These are phyloP conservation scores for Papilio xuthus DNA, from an alignment of 1,140 invertebrate genomes.

Conservation along the genomic window DNA sequence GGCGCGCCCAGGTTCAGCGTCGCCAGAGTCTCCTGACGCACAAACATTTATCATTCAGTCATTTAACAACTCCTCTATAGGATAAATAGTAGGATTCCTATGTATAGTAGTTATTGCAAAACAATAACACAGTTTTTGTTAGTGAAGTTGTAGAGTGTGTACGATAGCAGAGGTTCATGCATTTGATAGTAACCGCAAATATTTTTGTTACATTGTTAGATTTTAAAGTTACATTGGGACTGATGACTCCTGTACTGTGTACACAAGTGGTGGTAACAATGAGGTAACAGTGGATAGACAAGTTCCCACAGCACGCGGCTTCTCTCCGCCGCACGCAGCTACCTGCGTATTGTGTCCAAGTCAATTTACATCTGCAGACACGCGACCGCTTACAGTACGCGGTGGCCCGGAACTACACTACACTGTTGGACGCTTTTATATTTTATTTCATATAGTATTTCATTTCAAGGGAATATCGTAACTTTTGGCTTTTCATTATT, in stretches of 20 bases:
- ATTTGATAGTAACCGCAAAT: too few species aligned
- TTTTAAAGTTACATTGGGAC: background rate
- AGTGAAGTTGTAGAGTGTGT: too few species aligned
- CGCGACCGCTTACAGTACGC: background rate
- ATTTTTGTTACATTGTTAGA: background rate
- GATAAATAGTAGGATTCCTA: too few species aligned
- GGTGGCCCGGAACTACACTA: background rate
- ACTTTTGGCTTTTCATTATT: too few species aligned
- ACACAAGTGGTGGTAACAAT: too few species aligned
- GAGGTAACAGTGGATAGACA: background rate
- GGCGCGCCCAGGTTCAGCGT: slow-evolving; percentile 78
- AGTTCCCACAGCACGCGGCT: background rate
- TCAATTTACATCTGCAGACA: background rate
- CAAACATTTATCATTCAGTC: background rate
- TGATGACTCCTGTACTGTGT: too few species aligned
- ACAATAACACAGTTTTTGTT: too few species aligned
- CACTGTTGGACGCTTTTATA: background rate
- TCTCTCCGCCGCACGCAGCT: background rate
- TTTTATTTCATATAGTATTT: background rate
- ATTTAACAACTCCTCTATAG: background rate
- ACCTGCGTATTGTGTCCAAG: background rate
- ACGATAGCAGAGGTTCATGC: too few species aligned
- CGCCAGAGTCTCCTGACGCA: slow-evolving; percentile 75
- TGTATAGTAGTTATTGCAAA: too few species aligned
- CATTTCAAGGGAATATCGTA: too few species aligned